phyloP scores from a whole-genome alignment of 1,140 invertebrate genomes.

The Colletes gigas region DNA sequence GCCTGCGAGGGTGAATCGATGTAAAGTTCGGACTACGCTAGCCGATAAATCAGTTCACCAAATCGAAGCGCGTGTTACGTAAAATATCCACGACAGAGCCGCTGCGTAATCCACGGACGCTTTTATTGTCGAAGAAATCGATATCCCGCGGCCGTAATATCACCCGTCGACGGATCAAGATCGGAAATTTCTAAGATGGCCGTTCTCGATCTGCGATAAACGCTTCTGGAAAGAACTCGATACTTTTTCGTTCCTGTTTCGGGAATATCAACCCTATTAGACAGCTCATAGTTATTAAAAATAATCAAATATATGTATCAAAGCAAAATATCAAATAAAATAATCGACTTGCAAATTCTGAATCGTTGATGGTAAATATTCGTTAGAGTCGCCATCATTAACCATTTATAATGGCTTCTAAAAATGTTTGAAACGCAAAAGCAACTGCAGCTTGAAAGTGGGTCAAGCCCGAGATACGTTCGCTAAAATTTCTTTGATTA shows the following conservation, averaged over 20 bases:
- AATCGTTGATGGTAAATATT: too few relatives aligned
- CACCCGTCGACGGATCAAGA: background rate
- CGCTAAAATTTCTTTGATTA: background rate
- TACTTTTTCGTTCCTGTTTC: too few relatives aligned
- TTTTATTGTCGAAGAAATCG: slow-evolving; percentile 49
- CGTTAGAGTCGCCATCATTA: too few relatives aligned
- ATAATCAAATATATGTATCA: too few relatives aligned
- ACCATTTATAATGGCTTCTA: too few relatives aligned
- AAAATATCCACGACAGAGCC: slow-evolving; percentile 31
- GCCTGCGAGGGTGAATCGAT: slow-evolving; percentile 38
- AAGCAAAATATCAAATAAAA: too few relatives aligned
- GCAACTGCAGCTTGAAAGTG: background rate
- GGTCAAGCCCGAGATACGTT: too few relatives aligned
- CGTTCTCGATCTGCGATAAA: too few relatives aligned
- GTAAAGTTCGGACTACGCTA: slow-evolving; percentile 31
- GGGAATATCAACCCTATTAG: too few relatives aligned
- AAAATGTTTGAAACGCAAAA: background rate
- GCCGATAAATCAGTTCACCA: slow-evolving; percentile 44
- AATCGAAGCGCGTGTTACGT: slow-evolving; percentile 56
- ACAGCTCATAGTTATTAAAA: too few relatives aligned
- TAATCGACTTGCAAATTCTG: too few relatives aligned
- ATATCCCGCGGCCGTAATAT: slow-evolving; percentile 9
- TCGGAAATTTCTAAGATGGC: background rate
- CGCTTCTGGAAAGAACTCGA: too few relatives aligned
- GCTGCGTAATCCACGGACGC: slow-evolving; percentile 39